Percentiles rank a stretch among this genome's conserved stretches.
Conservation (phyloP, 2,113 vertebrate species). For the Amphiprion ocellaris region DNA sequence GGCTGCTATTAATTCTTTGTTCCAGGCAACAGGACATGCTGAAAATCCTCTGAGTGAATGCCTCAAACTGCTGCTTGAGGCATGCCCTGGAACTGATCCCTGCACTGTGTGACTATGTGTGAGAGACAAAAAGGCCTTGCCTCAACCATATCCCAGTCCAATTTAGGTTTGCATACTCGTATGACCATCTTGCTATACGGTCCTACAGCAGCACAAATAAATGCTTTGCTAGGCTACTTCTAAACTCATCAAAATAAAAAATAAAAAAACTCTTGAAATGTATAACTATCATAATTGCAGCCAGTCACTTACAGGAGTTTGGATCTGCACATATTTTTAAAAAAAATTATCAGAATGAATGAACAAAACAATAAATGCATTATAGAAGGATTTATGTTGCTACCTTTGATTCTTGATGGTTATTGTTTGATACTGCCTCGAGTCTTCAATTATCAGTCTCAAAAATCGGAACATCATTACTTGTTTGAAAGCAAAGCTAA, state of each 20-base stretch:
- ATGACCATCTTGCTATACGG: conserved; percentile 1
- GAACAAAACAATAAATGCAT: no score
- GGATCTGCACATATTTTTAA: no score
- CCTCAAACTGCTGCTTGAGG: conserved; percentile 64
- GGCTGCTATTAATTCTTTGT: conserved; percentile 48
- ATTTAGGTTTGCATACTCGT: conserved; percentile 28
- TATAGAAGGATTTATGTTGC: no score
- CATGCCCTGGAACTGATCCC: conserved; percentile 80
- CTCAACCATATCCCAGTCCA: neutral
- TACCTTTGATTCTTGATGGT: no score
- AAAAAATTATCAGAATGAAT: no score
- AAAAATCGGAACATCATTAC: no score
- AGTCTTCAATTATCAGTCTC: no score
- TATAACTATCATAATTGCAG: no score
- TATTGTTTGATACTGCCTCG: no score
- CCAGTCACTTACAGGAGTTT: no score
- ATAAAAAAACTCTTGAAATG: no score
- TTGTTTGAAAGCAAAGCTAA: no score
- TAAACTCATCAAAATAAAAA: neutral
- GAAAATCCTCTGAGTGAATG: conserved; percentile 76
- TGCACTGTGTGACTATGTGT: conserved; percentile 21
- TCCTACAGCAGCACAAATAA: neutral
- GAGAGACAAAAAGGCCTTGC: conserved; percentile 9
- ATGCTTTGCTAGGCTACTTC: neutral
- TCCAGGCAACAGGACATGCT: conserved; percentile 63